phyloP scores from a whole-genome alignment of 2,113 vertebrate genomes.

The Fukomys damarensis region DNA sequence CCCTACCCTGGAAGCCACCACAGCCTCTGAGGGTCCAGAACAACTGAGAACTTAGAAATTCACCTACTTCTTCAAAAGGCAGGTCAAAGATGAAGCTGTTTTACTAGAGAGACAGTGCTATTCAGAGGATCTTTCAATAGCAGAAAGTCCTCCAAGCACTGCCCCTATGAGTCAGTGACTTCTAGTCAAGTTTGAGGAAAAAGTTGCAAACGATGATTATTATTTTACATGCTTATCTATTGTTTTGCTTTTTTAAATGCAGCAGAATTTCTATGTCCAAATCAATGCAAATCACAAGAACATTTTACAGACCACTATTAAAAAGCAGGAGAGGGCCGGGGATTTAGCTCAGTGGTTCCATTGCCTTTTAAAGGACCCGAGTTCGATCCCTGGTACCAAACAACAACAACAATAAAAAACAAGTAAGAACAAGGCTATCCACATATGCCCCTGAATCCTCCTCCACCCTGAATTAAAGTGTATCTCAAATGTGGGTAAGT shows the following conservation, averaged over 20 bases:
- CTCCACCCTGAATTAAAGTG: rapidly evolving
- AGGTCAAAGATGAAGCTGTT: neutral
- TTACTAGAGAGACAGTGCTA: neutral
- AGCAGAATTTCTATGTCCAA: neutral
- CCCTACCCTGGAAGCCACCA: neutral
- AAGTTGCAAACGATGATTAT: neutral
- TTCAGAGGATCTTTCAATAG: neutral
- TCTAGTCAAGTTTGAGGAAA: neutral
- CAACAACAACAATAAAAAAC: too few relatives aligned
- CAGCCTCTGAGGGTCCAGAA: neutral
- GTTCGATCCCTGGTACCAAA: too few relatives aligned
- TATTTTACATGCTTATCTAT: neutral
- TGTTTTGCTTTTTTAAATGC: conserved; percentile 16
- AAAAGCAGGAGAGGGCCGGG: neutral
- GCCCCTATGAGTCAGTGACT: neutral
- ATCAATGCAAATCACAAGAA: neutral
- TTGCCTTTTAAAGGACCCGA: too few relatives aligned
- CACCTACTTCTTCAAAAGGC: neutral
- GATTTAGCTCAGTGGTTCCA: too few relatives aligned
- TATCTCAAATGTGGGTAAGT: neutral
- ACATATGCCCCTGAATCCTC: too few relatives aligned
- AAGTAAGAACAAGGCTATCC: neutral
- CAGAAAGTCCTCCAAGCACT: neutral
- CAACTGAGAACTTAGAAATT: neutral
- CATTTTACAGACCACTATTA: neutral